Base-by-base conservation (phyloP, 2,113 vertebrate genomes). In the Halcyon malimbica region DNA sequence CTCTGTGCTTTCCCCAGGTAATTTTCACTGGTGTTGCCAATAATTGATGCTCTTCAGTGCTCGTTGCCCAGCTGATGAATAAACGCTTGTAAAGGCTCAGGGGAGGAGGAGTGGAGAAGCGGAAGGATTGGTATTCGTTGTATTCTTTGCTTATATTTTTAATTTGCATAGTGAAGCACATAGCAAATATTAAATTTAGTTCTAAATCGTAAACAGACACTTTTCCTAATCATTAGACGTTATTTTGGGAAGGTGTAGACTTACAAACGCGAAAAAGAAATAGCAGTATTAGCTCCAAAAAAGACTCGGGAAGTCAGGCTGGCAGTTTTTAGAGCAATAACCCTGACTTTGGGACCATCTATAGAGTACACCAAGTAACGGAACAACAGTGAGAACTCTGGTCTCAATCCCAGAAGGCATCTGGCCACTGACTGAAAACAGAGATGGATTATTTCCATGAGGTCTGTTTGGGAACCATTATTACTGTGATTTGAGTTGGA, bases 81-180 rank as follows among this genome's bases (percentile, higher is more conserved):
- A 73, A 50, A 44, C 16, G 50, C 42, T 24, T 56, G n/a, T 83
- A n/a, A 70, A 74, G 31, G 7, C 17, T 50, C 46, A 21, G n/a
- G 3, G 42, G 51, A 93, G 82, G 37, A 81, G 46, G 65, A 54
- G 29, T 48, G 46, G 68, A 64, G 20, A 86, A 74, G 28, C 57
- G 69, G 73, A 91, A 37, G 44, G 41, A 80, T 68, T 24, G 2
- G 3, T 64, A 18, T 18, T 77, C 29, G 4, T 56, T 75, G 6
- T 21, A n/a, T 20, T 63, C 29, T 50, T 60, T 29, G 6, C 16
- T 69, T 82, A 16, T 13, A 19, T 50, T 80, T 81, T 63, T n/a
- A 15, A 71, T 63, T 82, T 2, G 5, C 39, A 10, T 71, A 63
- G 68, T 56, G 19, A 54, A 60, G 54, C 1, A 1, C 0, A 0